Conservation (phyloP, 1,140 invertebrate species). For the Spodoptera litura region DNA sequence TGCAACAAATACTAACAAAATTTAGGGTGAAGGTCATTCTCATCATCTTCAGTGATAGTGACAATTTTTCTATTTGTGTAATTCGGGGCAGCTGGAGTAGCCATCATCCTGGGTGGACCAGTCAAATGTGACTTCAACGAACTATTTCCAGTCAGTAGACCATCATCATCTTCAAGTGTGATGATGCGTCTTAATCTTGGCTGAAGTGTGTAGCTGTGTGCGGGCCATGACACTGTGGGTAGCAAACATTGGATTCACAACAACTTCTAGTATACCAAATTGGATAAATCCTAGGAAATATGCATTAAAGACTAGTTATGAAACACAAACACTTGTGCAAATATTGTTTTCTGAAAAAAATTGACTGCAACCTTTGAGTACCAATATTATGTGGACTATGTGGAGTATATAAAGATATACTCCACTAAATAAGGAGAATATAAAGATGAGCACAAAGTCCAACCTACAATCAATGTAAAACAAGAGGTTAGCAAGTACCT, state of each 20-base stretch:
- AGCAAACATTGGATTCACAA: background rate
- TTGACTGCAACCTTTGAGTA: too few relatives aligned
- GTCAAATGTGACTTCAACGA: conserved; percentile 64
- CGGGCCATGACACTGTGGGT: conserved; percentile 61
- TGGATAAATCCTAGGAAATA: too few relatives aligned
- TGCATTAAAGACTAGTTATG: too few relatives aligned
- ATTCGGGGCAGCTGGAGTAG: conserved; percentile 46
- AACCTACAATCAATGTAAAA: too few relatives aligned
- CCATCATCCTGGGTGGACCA: conserved; percentile 56
- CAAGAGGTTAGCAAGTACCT: too few relatives aligned
- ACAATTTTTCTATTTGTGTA: conserved; percentile 71
- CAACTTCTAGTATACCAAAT: background rate
- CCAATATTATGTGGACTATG: too few relatives aligned
- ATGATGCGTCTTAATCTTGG: conserved; percentile 67
- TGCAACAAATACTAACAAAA: conserved; percentile 63
- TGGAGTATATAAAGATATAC: too few relatives aligned
- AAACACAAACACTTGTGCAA: too few relatives aligned
- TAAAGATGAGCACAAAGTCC: too few relatives aligned
- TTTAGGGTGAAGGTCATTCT: conserved; percentile 66
- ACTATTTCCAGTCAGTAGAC: conserved; percentile 54
- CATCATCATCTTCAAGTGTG: conserved; percentile 65
- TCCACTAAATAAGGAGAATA: too few relatives aligned
- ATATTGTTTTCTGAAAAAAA: too few relatives aligned
- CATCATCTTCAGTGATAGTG: conserved; percentile 74
- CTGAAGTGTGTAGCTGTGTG: conserved; percentile 57